Evolutionary conservation across 2,888 invertebrate genomes (phyloP), one percentile per base, ranked within the genome.

Genomic region (Ormyrus thymus): DNA sequence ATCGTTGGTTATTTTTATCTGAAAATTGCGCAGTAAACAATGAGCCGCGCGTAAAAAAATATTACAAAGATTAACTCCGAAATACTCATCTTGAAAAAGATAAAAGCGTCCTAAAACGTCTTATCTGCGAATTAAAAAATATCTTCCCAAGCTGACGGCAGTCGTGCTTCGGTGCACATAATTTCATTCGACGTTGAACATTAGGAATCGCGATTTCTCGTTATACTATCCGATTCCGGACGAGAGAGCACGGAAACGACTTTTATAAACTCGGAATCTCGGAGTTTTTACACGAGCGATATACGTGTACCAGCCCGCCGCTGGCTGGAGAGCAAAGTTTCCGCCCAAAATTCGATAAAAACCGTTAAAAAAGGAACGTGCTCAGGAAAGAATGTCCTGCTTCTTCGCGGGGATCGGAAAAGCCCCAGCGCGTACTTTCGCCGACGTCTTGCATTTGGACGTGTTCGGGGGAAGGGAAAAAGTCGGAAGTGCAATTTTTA

Each of bases 341-440:
- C 48, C n/a, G 4, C 51, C 6, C 55, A 3, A 77, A 77, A 77
- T 71, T 71, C 53, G 65, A 77, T 77, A 77, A 71, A 71, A 71
- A 64, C n/a, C 29, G n/a, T 61, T 48, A 50, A 69, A 43, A 61
- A 56, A 76, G 71, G 29, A 29, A 65, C 53, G 45, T 29, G 29
- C 29, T 29, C 29, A 29, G 29, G 29, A 29, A 29, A 29, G 29
- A 29, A 29, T 29, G 29, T 29, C 29, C 29, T 29, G 29, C 29
- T 29, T 29, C 29, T 29, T 29, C 29, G 29, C 29, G 29, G 29
- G 29, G 29, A 29, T 29, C 29, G 29, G 29, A 29, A 29, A 29
- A 29, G 29, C 29, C 29, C 3, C 29, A 2, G 29, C 29, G 29
- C 29, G 29, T 29, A 29, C 29, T 29, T 61, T 51, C 13, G 51